phyloP scores from a whole-genome alignment of 2,888 invertebrate genomes.

The Synergus umbraculus region DNA sequence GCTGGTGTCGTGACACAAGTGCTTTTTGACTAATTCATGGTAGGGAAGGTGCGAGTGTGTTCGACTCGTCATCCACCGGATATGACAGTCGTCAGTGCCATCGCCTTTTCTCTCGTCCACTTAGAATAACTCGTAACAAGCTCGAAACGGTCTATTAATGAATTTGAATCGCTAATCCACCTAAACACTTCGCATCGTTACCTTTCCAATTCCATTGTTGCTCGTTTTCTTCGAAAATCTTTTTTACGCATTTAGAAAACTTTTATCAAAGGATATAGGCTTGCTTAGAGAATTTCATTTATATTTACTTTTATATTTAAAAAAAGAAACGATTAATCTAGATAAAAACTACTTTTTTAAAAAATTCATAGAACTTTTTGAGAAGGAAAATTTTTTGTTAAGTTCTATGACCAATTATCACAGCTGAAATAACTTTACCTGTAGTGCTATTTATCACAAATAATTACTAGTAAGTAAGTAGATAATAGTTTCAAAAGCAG shows the following conservation, averaged over 20 bases:
- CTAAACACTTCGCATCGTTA: background rate
- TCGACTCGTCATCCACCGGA: conserved; percentile 53
- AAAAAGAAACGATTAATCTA: too few species aligned
- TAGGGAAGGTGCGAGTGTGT: conserved; percentile 35
- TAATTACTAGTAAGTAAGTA: conserved; percentile 9
- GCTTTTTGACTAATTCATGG: conserved; percentile 39
- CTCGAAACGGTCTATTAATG: conserved; percentile 42
- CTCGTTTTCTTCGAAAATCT: background rate
- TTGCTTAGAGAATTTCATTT: too few species aligned
- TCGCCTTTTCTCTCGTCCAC: conserved; percentile 51
- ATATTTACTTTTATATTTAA: too few species aligned
- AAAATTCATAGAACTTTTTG: too few species aligned
- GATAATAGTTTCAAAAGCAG: conserved; percentile 11
- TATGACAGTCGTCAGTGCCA: conserved; percentile 53
- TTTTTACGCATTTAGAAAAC: background rate
- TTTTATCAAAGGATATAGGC: background rate
- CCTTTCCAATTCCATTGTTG: background rate
- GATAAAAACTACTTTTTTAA: too few species aligned
- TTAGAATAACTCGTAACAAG: conserved; percentile 58
- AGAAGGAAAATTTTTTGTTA: too few species aligned
- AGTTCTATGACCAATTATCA: background rate
- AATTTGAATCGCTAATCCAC: conserved; percentile 32
- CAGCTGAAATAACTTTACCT: background rate
- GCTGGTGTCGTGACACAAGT: conserved; percentile 38
- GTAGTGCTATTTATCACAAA: conserved; percentile 20